phyloP scores from a whole-genome alignment of 2,797 vertebrate genomes.

The Vireo griseus region DNA sequence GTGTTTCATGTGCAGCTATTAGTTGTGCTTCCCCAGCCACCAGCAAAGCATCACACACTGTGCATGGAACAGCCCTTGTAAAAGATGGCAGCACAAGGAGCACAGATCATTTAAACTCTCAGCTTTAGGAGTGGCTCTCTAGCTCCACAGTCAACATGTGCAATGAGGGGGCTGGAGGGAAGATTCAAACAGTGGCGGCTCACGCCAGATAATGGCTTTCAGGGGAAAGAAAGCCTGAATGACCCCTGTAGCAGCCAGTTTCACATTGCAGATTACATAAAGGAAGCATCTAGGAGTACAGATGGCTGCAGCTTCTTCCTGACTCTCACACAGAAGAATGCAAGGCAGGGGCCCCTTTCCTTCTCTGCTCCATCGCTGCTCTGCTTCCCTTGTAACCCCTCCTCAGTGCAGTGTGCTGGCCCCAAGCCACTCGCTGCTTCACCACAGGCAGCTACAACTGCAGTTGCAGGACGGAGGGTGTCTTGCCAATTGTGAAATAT shows the following conservation, averaged over 20 bases:
- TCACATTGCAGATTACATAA: not conserved
- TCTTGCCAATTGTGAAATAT: constrained; percentile 25
- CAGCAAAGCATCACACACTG: not conserved
- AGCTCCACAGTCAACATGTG: not conserved
- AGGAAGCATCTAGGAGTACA: not conserved
- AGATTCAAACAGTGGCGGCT: not conserved
- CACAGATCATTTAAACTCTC: not conserved
- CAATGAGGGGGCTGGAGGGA: not conserved
- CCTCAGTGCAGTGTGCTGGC: not conserved
- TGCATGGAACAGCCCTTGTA: not conserved
- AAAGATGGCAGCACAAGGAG: not conserved
- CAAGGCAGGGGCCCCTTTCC: constrained; percentile 15
- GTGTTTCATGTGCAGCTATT: not conserved
- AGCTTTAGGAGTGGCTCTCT: not conserved
- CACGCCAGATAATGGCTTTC: accelerated
- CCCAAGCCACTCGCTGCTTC: not conserved
- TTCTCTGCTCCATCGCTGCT: not conserved
- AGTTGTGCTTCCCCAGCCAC: not conserved
- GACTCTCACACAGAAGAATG: not conserved
- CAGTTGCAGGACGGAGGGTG: not conserved
- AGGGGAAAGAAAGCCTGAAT: not conserved
- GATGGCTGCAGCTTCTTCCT: constrained; percentile 24
- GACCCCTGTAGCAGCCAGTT: not conserved
- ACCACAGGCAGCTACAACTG: not conserved
- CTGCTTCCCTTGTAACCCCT: not conserved